Conservation (phyloP, 2,888 invertebrate species). For the Xestoiulus laeticollis region DNA sequence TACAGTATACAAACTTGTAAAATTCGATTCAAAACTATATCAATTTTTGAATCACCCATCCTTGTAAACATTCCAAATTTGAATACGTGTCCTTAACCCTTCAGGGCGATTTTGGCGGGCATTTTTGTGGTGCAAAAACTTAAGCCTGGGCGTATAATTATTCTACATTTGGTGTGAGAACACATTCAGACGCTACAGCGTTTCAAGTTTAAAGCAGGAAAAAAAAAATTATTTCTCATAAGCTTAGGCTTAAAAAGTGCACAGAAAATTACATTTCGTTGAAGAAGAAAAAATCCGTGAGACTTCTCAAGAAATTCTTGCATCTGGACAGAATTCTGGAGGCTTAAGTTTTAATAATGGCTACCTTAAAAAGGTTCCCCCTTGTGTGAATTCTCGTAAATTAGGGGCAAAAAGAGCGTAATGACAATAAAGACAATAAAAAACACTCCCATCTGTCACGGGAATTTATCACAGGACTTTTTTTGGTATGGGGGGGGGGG, state of each 20-base stretch:
- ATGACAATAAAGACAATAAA: constrained; percentile 42
- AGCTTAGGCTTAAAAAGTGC: not conserved
- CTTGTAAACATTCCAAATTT: too few relatives aligned
- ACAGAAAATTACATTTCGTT: not conserved
- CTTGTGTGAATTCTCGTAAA: constrained; percentile 30
- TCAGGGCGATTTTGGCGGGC: not conserved
- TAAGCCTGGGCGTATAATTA: not conserved
- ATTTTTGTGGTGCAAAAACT: constrained; percentile 23
- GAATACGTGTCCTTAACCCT: not conserved
- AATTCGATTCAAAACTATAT: not conserved
- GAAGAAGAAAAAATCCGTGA: not conserved
- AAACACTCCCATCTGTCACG: constrained; percentile 43
- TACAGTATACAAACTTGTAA: too few relatives aligned
- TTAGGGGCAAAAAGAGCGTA: constrained; percentile 24
- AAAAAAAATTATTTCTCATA: not conserved
- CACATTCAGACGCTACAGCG: not conserved
- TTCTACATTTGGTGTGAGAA: constrained; percentile 20
- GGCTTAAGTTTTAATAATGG: constrained; percentile 31
- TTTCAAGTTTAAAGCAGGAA: not conserved
- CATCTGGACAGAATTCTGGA: not conserved
- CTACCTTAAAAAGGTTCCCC: constrained; percentile 6
- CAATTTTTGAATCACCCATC: too few relatives aligned
- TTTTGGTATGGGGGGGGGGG: not conserved
- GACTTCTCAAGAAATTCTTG: not conserved
- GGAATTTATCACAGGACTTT: not conserved